Evolutionary conservation across 2,888 invertebrate species (phyloP).

Genomic region (Alloscopus bannaensis): DNA sequence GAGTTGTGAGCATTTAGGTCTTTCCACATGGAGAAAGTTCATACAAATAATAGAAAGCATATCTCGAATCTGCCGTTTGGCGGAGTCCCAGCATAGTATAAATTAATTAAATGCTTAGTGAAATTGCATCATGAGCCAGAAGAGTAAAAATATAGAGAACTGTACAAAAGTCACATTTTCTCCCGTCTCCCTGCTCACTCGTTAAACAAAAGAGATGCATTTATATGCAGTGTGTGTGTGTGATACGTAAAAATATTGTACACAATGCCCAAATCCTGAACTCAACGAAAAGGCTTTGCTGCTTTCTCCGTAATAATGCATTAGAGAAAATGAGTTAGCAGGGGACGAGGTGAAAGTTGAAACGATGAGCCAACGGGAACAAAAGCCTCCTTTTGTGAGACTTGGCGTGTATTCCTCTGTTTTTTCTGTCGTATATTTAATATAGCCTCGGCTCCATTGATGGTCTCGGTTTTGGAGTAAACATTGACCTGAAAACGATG

Average conservation of each 20-base stretch:
- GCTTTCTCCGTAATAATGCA: slow-evolving; percentile 34
- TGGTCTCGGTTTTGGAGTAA: slow-evolving; percentile 42
- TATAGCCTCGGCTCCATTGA: slow-evolving; percentile 13
- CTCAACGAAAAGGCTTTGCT: neutral
- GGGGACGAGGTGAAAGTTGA: slow-evolving; percentile 55
- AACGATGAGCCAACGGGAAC: slow-evolving; percentile 16
- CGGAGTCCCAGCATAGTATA: slow-evolving; percentile 64
- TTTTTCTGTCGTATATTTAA: slow-evolving; percentile 11
- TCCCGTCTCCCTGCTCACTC: slow-evolving; percentile 29
- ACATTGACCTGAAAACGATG: slow-evolving; percentile 50
- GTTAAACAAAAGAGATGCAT: neutral
- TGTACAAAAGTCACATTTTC: slow-evolving; percentile 48
- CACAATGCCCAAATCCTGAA: neutral
- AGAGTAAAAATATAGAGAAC: slow-evolving; percentile 46
- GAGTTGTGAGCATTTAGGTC: too few species aligned
- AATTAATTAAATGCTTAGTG: slow-evolving; percentile 69
- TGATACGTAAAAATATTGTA: neutral
- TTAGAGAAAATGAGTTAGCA: slow-evolving; percentile 24
- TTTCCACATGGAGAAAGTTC: too few species aligned
- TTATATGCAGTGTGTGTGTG: neutral
- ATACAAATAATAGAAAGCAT: too few species aligned
- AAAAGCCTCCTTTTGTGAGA: too few species aligned
- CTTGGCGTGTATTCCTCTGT: neutral
- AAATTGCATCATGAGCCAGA: slow-evolving; percentile 66
- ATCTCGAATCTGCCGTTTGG: slow-evolving; percentile 57